Conservation (phyloP, 2,888 invertebrate species). For the Patella pellucida region DNA sequence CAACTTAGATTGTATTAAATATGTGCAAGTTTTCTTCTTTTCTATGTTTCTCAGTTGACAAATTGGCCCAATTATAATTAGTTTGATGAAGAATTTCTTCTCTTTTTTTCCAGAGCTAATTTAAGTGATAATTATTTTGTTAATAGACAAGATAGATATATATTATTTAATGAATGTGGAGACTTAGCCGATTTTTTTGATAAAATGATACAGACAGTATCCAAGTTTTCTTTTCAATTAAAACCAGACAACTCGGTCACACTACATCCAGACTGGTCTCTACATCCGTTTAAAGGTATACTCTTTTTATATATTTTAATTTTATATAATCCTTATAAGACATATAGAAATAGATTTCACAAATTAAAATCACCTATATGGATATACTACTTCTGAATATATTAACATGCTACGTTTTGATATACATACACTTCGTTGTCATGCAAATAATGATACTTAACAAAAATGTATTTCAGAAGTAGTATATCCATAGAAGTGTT, state of each 20-base stretch:
- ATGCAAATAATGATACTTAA: too few relatives aligned
- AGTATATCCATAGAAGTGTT: too few relatives aligned
- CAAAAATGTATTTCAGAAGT: too few relatives aligned
- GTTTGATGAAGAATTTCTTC: not conserved
- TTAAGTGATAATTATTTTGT: constrained; percentile 97
- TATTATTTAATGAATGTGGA: constrained; percentile 85
- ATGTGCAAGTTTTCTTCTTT: not conserved
- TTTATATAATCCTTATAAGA: too few relatives aligned
- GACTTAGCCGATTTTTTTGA: constrained; percentile 86
- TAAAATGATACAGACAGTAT: constrained; percentile 80
- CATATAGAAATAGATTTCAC: too few relatives aligned
- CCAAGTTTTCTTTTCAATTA: constrained; percentile 77
- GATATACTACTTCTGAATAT: too few relatives aligned
- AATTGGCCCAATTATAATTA: not conserved
- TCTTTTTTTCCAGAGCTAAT: constrained; percentile 82
- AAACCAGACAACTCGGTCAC: constrained; percentile 63
- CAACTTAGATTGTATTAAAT: too few relatives aligned
- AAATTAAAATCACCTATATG: too few relatives aligned
- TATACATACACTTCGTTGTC: too few relatives aligned
- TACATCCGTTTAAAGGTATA: constrained; percentile 78
- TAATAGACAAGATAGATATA: constrained; percentile 95
- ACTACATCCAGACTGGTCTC: constrained; percentile 74
- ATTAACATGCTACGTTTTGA: too few relatives aligned
- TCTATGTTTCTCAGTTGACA: not conserved
- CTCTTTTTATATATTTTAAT: too few relatives aligned